These are phyloP conservation scores for Halesus radiatus DNA, from an alignment of 1,140 invertebrate genomes.

Conservation along the genomic window DNA sequence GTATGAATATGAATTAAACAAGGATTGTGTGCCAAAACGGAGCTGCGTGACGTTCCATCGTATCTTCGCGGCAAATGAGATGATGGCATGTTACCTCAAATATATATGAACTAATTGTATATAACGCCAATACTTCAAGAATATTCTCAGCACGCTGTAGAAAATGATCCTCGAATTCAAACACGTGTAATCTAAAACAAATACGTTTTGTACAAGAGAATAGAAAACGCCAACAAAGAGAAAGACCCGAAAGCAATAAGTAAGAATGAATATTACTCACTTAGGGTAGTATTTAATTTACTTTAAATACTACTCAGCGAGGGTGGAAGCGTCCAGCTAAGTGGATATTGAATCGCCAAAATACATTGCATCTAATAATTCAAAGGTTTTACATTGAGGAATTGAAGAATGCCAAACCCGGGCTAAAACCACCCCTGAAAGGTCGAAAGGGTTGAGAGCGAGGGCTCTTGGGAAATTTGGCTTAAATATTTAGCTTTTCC, in stretches of 20 bases:
- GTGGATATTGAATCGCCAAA: slow-evolving; percentile 22
- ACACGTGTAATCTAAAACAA: background rate
- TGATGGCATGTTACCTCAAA: no score
- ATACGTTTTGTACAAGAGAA: background rate
- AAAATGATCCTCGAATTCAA: background rate
- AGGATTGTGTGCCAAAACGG: no score
- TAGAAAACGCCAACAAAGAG: background rate
- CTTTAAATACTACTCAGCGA: slow-evolving; percentile 3
- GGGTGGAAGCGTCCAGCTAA: slow-evolving; percentile 3
- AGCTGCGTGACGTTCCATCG: no score
- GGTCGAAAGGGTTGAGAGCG: background rate
- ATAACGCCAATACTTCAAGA: no score
- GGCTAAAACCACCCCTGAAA: background rate
- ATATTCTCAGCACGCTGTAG: no score
- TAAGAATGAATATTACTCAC: slow-evolving; percentile 29
- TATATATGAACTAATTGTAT: no score
- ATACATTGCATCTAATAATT: slow-evolving; percentile 36
- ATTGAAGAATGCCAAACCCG: background rate
- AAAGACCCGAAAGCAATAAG: background rate
- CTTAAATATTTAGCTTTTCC: background rate
- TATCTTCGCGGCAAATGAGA: no score
- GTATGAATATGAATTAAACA: no score
- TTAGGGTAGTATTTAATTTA: slow-evolving; percentile 17
- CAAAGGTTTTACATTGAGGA: slow-evolving; percentile 14
- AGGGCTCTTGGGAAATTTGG: background rate